These are phyloP conservation scores for Capricornis sumatraensis DNA, from an alignment of 2,113 vertebrate genomes.

Conservation along the genomic window DNA sequence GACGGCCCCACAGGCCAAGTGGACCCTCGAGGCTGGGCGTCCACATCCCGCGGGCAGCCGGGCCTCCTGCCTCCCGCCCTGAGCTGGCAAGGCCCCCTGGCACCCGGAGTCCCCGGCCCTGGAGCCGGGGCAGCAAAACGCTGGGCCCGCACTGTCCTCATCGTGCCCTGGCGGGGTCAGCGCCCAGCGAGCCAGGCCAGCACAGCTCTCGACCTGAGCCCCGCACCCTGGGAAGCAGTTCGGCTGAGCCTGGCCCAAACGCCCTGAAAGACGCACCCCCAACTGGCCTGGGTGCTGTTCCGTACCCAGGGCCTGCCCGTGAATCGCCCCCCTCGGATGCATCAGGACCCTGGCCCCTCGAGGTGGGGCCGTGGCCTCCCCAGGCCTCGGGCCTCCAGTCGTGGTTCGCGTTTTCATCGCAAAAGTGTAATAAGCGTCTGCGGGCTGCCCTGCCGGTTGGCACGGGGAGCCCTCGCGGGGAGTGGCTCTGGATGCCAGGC, in stretches of 20 bases:
- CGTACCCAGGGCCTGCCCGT: rapidly evolving
- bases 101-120: not conserved
- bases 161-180: not conserved
- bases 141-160: rapidly evolving
- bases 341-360: not conserved
- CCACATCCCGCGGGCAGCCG: rapidly evolving
- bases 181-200: rapidly evolving
- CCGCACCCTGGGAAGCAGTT: too few species aligned
- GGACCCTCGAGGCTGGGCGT: not conserved
- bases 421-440: too few species aligned
- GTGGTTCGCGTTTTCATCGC: rapidly evolving
- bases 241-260: not conserved
- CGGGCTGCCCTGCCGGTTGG: not conserved
- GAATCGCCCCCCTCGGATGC: not conserved
- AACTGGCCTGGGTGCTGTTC: rapidly evolving
- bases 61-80: not conserved
- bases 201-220: rapidly evolving
- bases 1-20: not conserved
- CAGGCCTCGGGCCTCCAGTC: not conserved
- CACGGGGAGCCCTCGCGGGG: not conserved
- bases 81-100: rapidly evolving
- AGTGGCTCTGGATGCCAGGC: not conserved
- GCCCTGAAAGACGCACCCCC: rapidly evolving
- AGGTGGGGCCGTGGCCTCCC: not conserved
- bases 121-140: rapidly evolving